Percentiles rank a stretch among this genome's conserved stretches.
phyloP scores from a whole-genome alignment of 1,140 invertebrate genomes.

The Drosophila orosa region DNA sequence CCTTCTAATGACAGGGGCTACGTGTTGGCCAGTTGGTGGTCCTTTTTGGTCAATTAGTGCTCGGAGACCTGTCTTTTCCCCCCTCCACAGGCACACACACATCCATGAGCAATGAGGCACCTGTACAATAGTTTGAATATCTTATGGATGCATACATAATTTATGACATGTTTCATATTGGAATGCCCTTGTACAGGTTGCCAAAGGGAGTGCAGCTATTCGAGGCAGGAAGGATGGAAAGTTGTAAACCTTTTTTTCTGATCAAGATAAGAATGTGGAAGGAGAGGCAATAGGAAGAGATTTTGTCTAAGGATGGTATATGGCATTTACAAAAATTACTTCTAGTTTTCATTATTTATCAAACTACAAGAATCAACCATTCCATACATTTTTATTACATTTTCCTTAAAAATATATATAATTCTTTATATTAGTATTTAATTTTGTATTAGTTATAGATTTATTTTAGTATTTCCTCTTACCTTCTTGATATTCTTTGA shows the following conservation, averaged over 20 bases:
- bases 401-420: neutral
- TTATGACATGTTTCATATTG: slow-evolving; percentile 64
- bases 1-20: slow-evolving; percentile 70
- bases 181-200: slow-evolving; percentile 13
- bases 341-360: neutral
- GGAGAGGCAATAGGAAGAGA: neutral
- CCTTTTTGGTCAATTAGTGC: slow-evolving; percentile 79
- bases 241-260: slow-evolving; percentile 10
- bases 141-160: slow-evolving; percentile 65
- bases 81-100: neutral
- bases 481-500: neutral
- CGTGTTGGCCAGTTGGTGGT: slow-evolving; percentile 62
- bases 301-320: neutral
- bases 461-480: neutral
- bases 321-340: neutral
- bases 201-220: neutral
- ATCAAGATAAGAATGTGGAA: slow-evolving; percentile 8
- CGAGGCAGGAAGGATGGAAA: slow-evolving; percentile 2
- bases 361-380: neutral
- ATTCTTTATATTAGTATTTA: too few species aligned
- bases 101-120: slow-evolving; percentile 45
- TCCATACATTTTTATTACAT: neutral
- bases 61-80: slow-evolving; percentile 30
- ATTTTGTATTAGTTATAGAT: neutral
- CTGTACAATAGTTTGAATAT: slow-evolving; percentile 57